Evolutionary conservation across 2,888 invertebrate species (phyloP).

Genomic region (Morinoia aosen): DNA sequence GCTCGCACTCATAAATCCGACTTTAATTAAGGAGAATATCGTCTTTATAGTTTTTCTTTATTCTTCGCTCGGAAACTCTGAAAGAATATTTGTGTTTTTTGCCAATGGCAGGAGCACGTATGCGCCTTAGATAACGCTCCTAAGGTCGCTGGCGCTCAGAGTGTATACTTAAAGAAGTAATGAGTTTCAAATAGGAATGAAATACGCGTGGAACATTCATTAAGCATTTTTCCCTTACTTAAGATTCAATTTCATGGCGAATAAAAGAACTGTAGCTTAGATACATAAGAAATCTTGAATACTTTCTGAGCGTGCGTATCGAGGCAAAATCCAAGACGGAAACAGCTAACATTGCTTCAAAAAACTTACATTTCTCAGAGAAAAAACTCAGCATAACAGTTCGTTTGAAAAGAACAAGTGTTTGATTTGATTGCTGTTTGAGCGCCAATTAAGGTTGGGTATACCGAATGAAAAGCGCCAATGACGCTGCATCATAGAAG

Average conservation of each 20-base stretch:
- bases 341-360: not conserved
- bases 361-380: not conserved
- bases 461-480: too few species aligned
- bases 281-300: not conserved
- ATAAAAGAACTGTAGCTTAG: not conserved
- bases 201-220: not conserved
- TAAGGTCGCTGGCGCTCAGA: not conserved
- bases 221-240: not conserved
- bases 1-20: not conserved
- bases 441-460: too few species aligned
- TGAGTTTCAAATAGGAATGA: not conserved
- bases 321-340: not conserved
- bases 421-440: too few species aligned
- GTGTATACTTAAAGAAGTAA: not conserved
- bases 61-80: not conserved
- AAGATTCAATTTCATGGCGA: not conserved
- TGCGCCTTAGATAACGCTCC: not conserved
- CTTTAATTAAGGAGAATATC: not conserved
- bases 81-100: not conserved
- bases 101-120: not conserved
- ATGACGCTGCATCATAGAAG: too few species aligned
- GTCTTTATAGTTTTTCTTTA: not conserved
- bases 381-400: not conserved
- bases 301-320: not conserved
- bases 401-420: not conserved